Base-by-base conservation (phyloP, 2,888 invertebrate genomes). In the Temnothorax rugatulus region DNA sequence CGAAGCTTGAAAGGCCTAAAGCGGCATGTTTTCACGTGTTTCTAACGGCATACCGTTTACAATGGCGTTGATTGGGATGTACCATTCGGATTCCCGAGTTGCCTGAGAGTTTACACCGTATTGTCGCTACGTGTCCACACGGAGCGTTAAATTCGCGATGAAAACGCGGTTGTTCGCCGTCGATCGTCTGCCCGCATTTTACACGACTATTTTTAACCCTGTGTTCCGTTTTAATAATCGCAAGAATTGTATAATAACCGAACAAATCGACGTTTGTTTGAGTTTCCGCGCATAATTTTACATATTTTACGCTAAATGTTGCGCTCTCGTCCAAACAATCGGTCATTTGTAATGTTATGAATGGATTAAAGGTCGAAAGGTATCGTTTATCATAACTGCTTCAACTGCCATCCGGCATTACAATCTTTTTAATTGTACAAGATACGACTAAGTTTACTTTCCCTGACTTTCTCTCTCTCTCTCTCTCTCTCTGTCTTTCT, bases 61-160 rank as follows among this genome's bases (percentile, higher is more conserved):
- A 74, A 74, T 59, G 44, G 59, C 44, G 59, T 61, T 74, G 74
- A 74, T 74, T 74, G 74, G 74, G 29, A 74, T 44, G 59, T 61
- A 4, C 73, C 52, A 21, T 15, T 54, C 18, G 1, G 21, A 59
- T n/a, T 59, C 13, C 29, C 38, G 74, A 29, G 13, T 34, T 34
- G 34, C 34, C 59, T 44, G 59, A 44, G 21, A 74, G 44, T 59
- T 74, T 18, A n/a, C 59, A 8, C n/a, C 21, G 52, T n/a, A 59
- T 74, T 59, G 74, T 59, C 59, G 18, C 7, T 25, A 25, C 25
- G 41, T 11, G 9, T n/a, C 66, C 38, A 25, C 44, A 44, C 44
- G 21, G 15, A 13, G 5, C 54, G n/a, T n/a, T n/a, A n/a, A n/a
- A n/a, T n/a, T n/a, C n/a, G n/a, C n/a, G n/a, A 29, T 57, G n/a